These are phyloP conservation scores for Acronicta alni DNA, from an alignment of 2,888 invertebrate genomes.

Conservation along the genomic window DNA sequence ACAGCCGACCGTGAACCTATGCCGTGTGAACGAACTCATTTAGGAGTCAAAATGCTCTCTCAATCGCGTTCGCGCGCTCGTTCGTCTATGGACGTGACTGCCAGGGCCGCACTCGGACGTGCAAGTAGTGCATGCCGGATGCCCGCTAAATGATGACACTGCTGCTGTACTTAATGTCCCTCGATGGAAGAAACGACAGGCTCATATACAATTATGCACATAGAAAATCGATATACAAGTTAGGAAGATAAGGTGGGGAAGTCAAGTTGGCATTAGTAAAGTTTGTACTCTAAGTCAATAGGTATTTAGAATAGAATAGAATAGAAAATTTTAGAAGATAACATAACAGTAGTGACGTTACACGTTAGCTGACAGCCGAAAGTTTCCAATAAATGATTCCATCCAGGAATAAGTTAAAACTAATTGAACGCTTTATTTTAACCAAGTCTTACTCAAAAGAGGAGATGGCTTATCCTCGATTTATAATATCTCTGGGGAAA, in stretches of 20 bases:
- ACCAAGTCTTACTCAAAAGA: too few relatives aligned
- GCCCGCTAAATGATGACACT: slow-evolving; percentile 51
- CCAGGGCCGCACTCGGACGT: slow-evolving; percentile 56
- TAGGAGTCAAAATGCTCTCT: slow-evolving; percentile 81
- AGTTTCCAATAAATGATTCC: too few relatives aligned
- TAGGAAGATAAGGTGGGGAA: slow-evolving; percentile 7
- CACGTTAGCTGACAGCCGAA: too few relatives aligned
- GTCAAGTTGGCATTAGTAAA: too few relatives aligned
- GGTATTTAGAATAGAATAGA: too few relatives aligned
- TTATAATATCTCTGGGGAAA: background rate
- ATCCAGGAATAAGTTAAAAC: too few relatives aligned
- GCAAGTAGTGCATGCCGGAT: slow-evolving; percentile 49
- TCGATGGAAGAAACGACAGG: slow-evolving; percentile 38
- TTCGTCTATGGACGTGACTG: slow-evolving; percentile 77
- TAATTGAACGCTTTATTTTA: too few relatives aligned
- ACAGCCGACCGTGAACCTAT: slow-evolving; percentile 54
- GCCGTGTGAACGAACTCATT: slow-evolving; percentile 82
- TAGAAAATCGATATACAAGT: slow-evolving; percentile 36
- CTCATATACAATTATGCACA: slow-evolving; percentile 33
- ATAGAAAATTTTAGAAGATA: too few relatives aligned
- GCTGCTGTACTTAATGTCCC: slow-evolving; percentile 45
- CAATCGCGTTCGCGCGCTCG: slow-evolving; percentile 65
- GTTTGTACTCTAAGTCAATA: too few relatives aligned
- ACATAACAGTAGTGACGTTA: too few relatives aligned
- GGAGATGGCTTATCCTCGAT: too few relatives aligned